Evolutionary conservation across 1,140 invertebrate genomes (phyloP).

Genomic region (Eubasilissa regina): DNA sequence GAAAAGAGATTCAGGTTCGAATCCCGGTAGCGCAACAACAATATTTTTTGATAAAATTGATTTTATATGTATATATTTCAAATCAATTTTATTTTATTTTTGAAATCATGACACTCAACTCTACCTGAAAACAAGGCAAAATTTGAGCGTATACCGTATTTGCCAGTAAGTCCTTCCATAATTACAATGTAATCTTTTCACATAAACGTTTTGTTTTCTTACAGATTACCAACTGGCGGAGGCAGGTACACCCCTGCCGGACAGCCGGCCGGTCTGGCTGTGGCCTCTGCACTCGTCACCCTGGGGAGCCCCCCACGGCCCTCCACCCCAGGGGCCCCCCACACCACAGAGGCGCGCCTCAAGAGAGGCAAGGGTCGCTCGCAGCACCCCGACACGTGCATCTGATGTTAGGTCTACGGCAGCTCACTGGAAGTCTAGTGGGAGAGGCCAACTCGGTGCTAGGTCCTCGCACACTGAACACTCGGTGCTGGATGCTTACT

Average conservation of each 20-base stretch:
- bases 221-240: slow-evolving; percentile 64
- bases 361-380: slow-evolving; percentile 52
- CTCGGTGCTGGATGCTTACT: too few relatives aligned
- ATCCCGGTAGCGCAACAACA: too few relatives aligned
- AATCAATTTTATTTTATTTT: too few relatives aligned
- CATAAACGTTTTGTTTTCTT: too few relatives aligned
- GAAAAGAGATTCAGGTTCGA: too few relatives aligned
- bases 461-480: neutral
- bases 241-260: slow-evolving; percentile 81
- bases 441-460: neutral
- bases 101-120: too few relatives aligned
- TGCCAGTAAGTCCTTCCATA: too few relatives aligned
- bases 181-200: too few relatives aligned
- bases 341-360: slow-evolving; percentile 45
- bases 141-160: too few relatives aligned
- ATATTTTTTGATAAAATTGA: too few relatives aligned
- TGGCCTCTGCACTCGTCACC: slow-evolving; percentile 89
- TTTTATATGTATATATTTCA: too few relatives aligned
- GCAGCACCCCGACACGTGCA: slow-evolving; percentile 59
- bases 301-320: slow-evolving; percentile 83
- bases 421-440: neutral
- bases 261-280: slow-evolving; percentile 86
- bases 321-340: slow-evolving; percentile 41
- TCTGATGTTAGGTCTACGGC: slow-evolving; percentile 48
- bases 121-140: too few relatives aligned